These are phyloP conservation scores for Mylabris sibirica DNA, from an alignment of 2,888 invertebrate genomes.

Conservation along the genomic window DNA sequence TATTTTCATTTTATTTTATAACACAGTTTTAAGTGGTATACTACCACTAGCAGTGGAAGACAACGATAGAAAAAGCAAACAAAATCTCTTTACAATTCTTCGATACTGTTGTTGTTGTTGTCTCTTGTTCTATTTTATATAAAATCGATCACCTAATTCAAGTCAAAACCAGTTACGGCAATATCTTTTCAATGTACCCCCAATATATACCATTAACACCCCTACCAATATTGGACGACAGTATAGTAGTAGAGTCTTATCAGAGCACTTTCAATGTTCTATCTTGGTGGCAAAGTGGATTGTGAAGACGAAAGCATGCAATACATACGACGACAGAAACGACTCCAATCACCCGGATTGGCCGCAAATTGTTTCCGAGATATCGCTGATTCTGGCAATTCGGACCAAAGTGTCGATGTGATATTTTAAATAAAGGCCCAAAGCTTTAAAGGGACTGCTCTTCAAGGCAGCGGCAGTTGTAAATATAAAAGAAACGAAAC, in stretches of 20 bases:
- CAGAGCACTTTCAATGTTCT: conserved; percentile 39
- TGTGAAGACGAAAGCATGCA: conserved; percentile 50
- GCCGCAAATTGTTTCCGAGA: conserved; percentile 57
- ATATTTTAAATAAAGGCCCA: conserved; percentile 40
- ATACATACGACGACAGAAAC: conserved; percentile 54
- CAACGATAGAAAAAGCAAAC: too few species aligned
- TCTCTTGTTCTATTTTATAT: neutral
- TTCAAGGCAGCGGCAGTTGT: neutral
- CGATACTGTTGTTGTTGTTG: neutral
- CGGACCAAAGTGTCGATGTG: conserved; percentile 50
- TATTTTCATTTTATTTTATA: conserved; percentile 8
- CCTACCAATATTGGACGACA: conserved; percentile 40
- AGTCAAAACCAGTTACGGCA: conserved; percentile 8
- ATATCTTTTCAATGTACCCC: conserved; percentile 7
- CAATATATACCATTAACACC: neutral
- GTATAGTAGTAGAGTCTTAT: conserved; percentile 42
- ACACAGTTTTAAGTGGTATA: conserved; percentile 4
- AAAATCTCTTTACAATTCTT: neutral
- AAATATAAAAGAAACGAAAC: neutral
- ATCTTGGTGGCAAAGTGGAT: conserved; percentile 52
- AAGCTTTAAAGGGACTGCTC: neutral
- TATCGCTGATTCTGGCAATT: conserved; percentile 54
- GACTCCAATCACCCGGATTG: conserved; percentile 56
- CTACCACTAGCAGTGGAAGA: too few species aligned
- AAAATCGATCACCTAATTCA: neutral